Base-by-base conservation (phyloP, 1,140 invertebrate genomes). In the Neomicropteryx cornuta region DNA sequence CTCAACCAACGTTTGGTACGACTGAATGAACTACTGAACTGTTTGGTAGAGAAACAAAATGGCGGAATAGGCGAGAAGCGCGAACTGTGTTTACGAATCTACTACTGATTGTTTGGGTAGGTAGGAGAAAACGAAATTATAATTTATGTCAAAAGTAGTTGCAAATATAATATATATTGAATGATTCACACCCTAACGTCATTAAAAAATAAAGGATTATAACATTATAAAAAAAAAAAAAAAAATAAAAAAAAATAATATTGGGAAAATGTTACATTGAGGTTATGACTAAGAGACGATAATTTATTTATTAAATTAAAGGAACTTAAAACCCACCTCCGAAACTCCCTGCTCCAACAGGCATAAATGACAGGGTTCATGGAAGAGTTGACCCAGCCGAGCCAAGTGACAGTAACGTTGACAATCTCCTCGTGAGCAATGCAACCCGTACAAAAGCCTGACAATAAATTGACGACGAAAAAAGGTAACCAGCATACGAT, bases 351-450 rank as follows among this genome's bases (percentile, higher is more conserved):
- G 61, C 88, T 94, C 86, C 90, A 96, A 53, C 87, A 95, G 2
- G 92, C 91, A 62, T 97, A 97, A 50, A 97, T 97, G 35, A 96
- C 85, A 2, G 92, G 92, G 70, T 96, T 97, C 88, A 97, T 93
- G 21, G 87, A 84, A 18, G 93, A 97, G 67, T 99, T 99, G 51
- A 97, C 88, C 88, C 97, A 99, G 31, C 96, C 96, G 3, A 97
- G 76, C 96, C 96, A 99, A 22, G 92, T 97, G 23, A 97, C 88
- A 18, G 97, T 79, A 10, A 88, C 87, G 41, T 88, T 88, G 3
- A 97, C 82, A 28, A 93, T 77, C 51, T 94, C 83, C 50, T 89
- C 87, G 39, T 94, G 80, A 56, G 79, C 77, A 40, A 92, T 85
- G 59, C 89, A 94, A 44, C 81, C 73, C 19, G 79, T 73, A 62